These are phyloP conservation scores for Sisyra terminalis DNA, from an alignment of 2,888 invertebrate genomes.

Conservation along the genomic window DNA sequence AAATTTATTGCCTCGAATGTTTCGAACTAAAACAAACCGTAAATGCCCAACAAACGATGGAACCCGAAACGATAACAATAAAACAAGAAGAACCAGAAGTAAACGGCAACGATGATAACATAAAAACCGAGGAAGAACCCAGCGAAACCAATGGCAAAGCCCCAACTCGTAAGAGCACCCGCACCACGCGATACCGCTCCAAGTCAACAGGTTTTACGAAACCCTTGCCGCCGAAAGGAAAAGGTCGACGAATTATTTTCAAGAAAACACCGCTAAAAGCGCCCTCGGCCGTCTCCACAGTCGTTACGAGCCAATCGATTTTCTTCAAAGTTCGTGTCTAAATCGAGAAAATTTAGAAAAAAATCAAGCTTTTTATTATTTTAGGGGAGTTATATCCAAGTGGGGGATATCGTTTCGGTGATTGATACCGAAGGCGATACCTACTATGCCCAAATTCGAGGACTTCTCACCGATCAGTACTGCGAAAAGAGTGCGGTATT, in stretches of 20 bases:
- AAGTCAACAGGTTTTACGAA: slow-evolving; percentile 27
- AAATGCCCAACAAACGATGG: slow-evolving; percentile 17
- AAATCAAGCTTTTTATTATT: too few species aligned
- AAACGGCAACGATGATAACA: slow-evolving; percentile 19
- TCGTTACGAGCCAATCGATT: slow-evolving; percentile 62
- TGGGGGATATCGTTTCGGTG: slow-evolving; percentile 82
- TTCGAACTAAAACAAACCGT: slow-evolving; percentile 24
- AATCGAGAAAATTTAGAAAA: too few species aligned
- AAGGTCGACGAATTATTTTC: slow-evolving; percentile 60
- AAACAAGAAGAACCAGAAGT: slow-evolving; percentile 21
- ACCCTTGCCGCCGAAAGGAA: slow-evolving; percentile 38
- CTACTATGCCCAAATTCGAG: slow-evolving; percentile 82
- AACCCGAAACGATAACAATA: slow-evolving; percentile 15
- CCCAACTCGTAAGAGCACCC: slow-evolving; percentile 40
- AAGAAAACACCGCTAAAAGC: slow-evolving; percentile 68
- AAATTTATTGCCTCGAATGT: slow-evolving; percentile 64
- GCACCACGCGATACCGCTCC: slow-evolving; percentile 34
- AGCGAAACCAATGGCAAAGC: slow-evolving; percentile 29
- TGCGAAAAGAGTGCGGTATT: slow-evolving; percentile 85
- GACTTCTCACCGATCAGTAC: slow-evolving; percentile 80
- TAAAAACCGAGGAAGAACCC: slow-evolving; percentile 18
- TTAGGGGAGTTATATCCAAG: slow-evolving; percentile 64
- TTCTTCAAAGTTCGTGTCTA: slow-evolving; percentile 65
- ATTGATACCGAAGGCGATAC: slow-evolving; percentile 56
- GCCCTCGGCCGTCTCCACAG: slow-evolving; percentile 63